Evolutionary conservation across 2,888 invertebrate species (phyloP), one percentile per base, ranked within the genome.

Genomic region (Drosophila greeni): DNA sequence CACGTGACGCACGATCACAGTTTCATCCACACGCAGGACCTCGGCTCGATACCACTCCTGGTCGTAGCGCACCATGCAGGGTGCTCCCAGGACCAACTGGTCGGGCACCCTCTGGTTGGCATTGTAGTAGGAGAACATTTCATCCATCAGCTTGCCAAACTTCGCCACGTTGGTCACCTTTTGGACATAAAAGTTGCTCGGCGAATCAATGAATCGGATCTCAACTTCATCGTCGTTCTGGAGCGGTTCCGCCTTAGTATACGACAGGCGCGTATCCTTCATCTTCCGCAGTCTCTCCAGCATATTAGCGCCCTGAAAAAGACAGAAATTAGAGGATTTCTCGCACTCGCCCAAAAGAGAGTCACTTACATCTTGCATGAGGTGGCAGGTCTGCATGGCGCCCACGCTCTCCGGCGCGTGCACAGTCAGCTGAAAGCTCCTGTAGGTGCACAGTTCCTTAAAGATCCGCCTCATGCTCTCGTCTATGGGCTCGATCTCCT

Each of bases 31-130:
- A 39, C 92, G 91, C 68, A 93, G 90, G 9, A 98, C 92, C 85
- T 92, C 91, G 0, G 96, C 98, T 73, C 99, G 91, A 87, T 98
- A 98, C 97, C 98, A 99, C 84, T 94, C 93, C 31, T 91, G 91
- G 47, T 92, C 92, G 85, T 94, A 98, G 62, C 94, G 92, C 0
- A 97, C 97, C 73, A 94, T 93, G 82, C 95, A 95, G 0, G 94
- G 92, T 8, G 92, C 89, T 0, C 93, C 93, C 5, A 91, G 86
- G 2, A 91, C 90, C 5, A 94, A 76, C 8, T 87, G 82, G 9
- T 86, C 85, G 6, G 88, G 86, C 34, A 91, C 77, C 48, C 90
- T 89, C 39, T 88, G 86, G 53, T 91, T 91, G 54, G 85, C 90
- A 74, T 90, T 90, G 82, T 93, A 94, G 66, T 92, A 91, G 2